Percentiles rank a stretch among this genome's conserved stretches.
phyloP scores from a whole-genome alignment of 2,113 vertebrate genomes.

The Engraulis encrasicolus region DNA sequence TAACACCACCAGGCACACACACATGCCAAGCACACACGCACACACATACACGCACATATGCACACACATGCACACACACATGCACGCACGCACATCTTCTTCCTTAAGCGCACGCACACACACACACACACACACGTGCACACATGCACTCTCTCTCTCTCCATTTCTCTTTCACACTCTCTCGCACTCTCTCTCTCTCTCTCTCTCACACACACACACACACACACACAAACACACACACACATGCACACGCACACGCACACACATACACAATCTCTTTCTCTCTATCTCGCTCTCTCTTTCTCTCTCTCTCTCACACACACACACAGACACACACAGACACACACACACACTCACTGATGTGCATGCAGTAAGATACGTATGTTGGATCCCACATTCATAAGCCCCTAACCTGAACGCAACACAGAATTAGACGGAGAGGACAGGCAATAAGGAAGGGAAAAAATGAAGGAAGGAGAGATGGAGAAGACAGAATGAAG shows the following conservation, averaged over 20 bases:
- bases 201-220: not conserved
- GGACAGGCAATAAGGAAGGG: not conserved
- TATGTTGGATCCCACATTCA: not conserved
- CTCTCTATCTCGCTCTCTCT: too few relatives aligned
- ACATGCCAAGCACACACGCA: not conserved
- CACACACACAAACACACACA: not conserved
- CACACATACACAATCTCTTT: not conserved
- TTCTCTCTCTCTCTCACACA: too few relatives aligned
- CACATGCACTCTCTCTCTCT: too few relatives aligned
- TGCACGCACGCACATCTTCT: not conserved
- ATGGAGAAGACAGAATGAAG: not conserved
- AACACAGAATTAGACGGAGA: not conserved
- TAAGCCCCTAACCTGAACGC: not conserved
- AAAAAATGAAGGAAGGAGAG: not conserved
- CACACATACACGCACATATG: conserved; percentile 37
- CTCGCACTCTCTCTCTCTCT: not conserved
- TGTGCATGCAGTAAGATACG: not conserved
- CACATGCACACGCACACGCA: not conserved
- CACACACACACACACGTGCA: conserved; percentile 19
- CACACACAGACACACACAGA: not conserved
- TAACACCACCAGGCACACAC: not conserved
- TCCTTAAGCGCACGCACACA: not conserved
- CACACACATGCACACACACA: conserved; percentile 10
- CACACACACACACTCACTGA: not conserved
- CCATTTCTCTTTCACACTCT: too few relatives aligned